Percentiles rank a stretch among this genome's conserved stretches.
Conservation (phyloP, 37 sponge, comb jelly and placozoan genomes). For the Tethya wilhelma region DNA sequence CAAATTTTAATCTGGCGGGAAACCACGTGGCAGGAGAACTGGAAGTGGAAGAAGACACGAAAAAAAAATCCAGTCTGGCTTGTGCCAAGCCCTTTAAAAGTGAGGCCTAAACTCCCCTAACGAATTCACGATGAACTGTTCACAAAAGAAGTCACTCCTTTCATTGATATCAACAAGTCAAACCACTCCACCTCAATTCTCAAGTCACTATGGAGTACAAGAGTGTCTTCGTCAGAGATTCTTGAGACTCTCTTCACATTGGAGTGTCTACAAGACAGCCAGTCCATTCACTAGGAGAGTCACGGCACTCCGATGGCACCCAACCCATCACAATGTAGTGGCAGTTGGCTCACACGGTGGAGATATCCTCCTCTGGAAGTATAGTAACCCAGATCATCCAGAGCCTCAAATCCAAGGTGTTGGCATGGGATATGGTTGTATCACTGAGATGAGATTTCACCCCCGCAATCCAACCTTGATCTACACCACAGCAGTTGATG, state of each 20-base stretch:
- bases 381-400: neutral
- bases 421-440: conserved; percentile 61
- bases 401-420: conserved; percentile 43
- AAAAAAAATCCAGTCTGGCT: too few species aligned
- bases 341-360: conserved; percentile 67
- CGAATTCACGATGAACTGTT: too few species aligned
- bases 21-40: too few species aligned
- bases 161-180: too few species aligned
- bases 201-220: too few species aligned
- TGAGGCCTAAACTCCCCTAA: too few species aligned
- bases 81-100: too few species aligned
- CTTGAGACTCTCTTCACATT: conserved; percentile 5
- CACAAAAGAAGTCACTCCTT: too few species aligned
- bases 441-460: conserved; percentile 64
- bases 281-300: conserved; percentile 56
- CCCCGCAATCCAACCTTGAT: conserved; percentile 30
- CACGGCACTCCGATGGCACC: conserved; percentile 65
- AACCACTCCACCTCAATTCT: too few species aligned
- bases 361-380: conserved; percentile 64
- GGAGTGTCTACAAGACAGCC: conserved; percentile 48
- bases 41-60: too few species aligned
- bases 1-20: too few species aligned
- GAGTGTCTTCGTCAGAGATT: conserved; percentile 16
- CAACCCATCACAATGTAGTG: conserved; percentile 31
- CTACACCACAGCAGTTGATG: conserved; percentile 64